Evolutionary conservation across 2,797 vertebrate genomes (phyloP).

Genomic region (Dallia pectoralis): DNA sequence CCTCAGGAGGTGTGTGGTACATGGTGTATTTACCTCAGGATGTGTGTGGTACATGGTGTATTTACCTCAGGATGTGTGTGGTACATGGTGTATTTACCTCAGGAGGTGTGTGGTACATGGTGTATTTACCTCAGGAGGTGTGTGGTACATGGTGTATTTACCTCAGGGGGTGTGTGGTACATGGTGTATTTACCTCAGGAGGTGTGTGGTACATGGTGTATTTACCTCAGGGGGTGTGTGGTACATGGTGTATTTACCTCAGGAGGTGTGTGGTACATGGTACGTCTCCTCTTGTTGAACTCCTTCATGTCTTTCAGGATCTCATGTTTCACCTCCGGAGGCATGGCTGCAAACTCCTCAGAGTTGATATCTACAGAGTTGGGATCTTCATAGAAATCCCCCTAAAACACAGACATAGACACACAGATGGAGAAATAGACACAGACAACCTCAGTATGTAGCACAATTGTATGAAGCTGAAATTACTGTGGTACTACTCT

Average conservation of each 20-base stretch:
- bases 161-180: neutral
- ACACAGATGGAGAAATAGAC: neutral
- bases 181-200: neutral
- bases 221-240: neutral
- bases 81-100: neutral
- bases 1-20: neutral
- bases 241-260: slow-evolving; percentile 59
- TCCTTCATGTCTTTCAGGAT: slow-evolving; percentile 96
- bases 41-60: neutral
- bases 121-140: neutral
- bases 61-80: neutral
- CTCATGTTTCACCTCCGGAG: slow-evolving; percentile 92
- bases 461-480: neutral
- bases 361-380: slow-evolving; percentile 91
- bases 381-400: slow-evolving; percentile 78
- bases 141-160: neutral
- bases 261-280: slow-evolving; percentile 88
- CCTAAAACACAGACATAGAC: slow-evolving; percentile 64
- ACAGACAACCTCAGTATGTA: neutral
- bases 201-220: neutral
- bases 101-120: neutral
- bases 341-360: slow-evolving; percentile 85
- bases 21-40: neutral
- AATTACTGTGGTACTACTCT: neutral
- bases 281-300: slow-evolving; percentile 89